Conservation (phyloP, 2,113 vertebrate genomes). For the Eulemur macaco region DNA sequence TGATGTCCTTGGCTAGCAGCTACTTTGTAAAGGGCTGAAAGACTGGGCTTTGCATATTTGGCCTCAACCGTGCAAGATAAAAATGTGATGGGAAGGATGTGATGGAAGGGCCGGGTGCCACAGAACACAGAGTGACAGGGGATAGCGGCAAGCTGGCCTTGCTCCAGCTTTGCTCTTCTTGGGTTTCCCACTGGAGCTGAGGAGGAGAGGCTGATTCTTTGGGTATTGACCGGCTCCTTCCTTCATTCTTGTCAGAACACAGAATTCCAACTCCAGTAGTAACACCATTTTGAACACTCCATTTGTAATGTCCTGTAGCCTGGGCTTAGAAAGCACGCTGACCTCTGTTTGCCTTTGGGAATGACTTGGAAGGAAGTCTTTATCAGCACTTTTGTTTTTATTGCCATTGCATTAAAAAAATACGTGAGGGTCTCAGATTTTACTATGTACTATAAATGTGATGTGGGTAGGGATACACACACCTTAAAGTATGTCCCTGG, state of each 20-base stretch:
- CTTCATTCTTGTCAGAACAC: constrained; percentile 6
- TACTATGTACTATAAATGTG: not conserved
- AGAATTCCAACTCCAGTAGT: not conserved
- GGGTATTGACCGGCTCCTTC: not conserved
- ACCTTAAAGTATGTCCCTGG: not conserved
- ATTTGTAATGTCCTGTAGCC: not conserved
- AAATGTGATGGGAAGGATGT: not conserved
- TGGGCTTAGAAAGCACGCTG: not conserved
- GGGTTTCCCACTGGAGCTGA: not conserved
- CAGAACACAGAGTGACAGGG: not conserved
- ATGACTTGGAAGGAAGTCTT: not conserved
- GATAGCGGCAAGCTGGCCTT: not conserved
- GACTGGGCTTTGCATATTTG: not conserved
- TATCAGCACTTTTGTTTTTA: not conserved
- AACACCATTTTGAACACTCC: not conserved
- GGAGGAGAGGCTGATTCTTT: not conserved
- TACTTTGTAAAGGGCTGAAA: not conserved
- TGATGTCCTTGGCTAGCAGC: not conserved
- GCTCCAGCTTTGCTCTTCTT: not conserved
- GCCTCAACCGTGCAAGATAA: not conserved
- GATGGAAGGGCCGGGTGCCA: not conserved
- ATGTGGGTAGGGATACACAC: not conserved
- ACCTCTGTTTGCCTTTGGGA: not conserved
- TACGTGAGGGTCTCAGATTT: not conserved
- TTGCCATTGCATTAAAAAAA: not conserved